These are phyloP conservation scores for Lampris incognitus DNA, from an alignment of 2,113 vertebrate species.

Conservation along the genomic window DNA sequence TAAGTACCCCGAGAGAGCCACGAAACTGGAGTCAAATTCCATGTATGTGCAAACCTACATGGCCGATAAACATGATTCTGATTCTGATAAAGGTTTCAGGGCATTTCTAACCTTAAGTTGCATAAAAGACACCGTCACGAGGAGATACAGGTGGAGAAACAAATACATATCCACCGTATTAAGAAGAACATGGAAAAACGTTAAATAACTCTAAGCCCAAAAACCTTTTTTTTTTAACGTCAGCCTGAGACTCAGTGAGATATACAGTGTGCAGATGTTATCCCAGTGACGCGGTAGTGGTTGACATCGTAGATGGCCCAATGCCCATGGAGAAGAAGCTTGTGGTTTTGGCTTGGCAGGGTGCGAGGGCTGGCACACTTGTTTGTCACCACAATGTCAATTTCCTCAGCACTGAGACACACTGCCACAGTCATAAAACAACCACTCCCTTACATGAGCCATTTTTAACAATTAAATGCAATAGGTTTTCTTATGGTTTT, in stretches of 20 bases:
- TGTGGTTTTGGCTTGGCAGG: constrained; percentile 57
- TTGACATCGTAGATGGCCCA: constrained; percentile 46
- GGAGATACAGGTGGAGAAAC: too few species aligned
- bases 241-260: not conserved
- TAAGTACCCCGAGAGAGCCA: too few species aligned
- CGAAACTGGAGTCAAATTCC: too few species aligned
- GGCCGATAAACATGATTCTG: too few species aligned
- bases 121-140: too few species aligned
- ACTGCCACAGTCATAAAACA: constrained; percentile 1
- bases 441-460: not conserved
- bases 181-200: too few species aligned
- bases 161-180: too few species aligned
- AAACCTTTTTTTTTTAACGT: too few species aligned
- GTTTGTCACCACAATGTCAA: constrained; percentile 48
- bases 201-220: too few species aligned
- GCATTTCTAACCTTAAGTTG: too few species aligned
- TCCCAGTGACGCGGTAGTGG: constrained; percentile 17
- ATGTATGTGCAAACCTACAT: too few species aligned
- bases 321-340: constrained; percentile 44
- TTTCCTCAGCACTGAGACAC: constrained; percentile 43
- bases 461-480: constrained; percentile 8
- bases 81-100: too few species aligned
- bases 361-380: constrained; percentile 49
- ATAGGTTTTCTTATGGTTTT: not conserved
- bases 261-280: not conserved